Evolutionary conservation across 2,888 invertebrate genomes (phyloP).

Genomic region (Acronicta alni): DNA sequence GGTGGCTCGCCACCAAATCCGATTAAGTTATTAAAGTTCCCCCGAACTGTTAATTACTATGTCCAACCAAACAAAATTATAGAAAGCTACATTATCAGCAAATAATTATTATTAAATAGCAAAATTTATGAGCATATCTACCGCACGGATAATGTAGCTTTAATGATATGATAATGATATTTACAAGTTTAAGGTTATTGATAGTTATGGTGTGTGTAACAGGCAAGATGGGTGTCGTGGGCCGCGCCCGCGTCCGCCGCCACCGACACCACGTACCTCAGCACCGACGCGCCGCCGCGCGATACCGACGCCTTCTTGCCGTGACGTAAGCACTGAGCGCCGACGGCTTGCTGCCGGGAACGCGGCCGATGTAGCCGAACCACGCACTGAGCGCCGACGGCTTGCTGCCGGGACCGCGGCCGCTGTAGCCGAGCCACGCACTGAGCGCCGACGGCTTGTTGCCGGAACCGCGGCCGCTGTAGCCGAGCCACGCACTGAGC

Average conservation of each 20-base stretch:
- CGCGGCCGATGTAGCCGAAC: background rate
- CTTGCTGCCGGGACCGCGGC: background rate
- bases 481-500: no score
- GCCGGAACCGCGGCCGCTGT: background rate
- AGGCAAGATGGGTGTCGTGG: conserved; percentile 79
- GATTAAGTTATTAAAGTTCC: no score
- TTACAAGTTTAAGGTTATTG: background rate
- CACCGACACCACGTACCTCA: conserved; percentile 77
- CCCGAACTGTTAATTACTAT: no score
- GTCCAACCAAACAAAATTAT: no score
- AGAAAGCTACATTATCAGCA: no score
- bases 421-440: no score
- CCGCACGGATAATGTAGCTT: no score
- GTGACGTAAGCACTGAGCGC: conserved; percentile 2
- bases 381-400: background rate
- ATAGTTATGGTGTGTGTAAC: conserved; percentile 19
- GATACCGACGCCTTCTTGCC: conserved; percentile 68
- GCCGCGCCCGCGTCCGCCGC: conserved; percentile 72
- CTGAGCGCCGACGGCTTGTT: background rate
- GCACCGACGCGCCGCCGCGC: conserved; percentile 67
- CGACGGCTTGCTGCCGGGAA: conserved; percentile 1
- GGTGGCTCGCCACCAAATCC: no score
- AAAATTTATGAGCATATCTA: no score
- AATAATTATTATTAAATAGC: no score
- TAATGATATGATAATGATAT: no score